Conservation (phyloP, 2,888 invertebrate genomes). For the Lasioglossum zephyrum region DNA sequence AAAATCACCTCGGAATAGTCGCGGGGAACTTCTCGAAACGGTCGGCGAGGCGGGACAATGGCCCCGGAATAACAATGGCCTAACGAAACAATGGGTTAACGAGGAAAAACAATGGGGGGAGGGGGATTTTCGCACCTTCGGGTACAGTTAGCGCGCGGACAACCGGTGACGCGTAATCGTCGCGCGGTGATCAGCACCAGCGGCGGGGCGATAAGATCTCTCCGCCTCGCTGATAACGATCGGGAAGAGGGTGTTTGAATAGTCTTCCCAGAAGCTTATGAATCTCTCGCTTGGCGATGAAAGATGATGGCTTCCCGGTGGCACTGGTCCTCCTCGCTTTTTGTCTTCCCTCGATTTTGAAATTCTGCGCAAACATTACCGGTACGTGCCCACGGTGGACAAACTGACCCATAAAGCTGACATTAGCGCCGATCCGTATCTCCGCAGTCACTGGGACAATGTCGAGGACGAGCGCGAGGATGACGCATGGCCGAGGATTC, state of each 20-base stretch:
- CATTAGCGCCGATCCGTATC: slow-evolving; percentile 77
- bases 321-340: background rate
- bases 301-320: background rate
- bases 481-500: background rate
- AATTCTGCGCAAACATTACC: slow-evolving; percentile 64
- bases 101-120: background rate
- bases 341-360: slow-evolving; percentile 11
- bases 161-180: slow-evolving; percentile 33
- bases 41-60: background rate
- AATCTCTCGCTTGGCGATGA: background rate
- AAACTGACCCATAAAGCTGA: slow-evolving; percentile 69
- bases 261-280: slow-evolving; percentile 18
- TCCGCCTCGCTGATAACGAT: slow-evolving; percentile 44
- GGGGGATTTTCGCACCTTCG: slow-evolving; percentile 27
- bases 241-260: slow-evolving; percentile 39
- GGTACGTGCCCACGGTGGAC: slow-evolving; percentile 68
- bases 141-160: slow-evolving; percentile 23
- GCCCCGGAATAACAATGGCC: background rate
- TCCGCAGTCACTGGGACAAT: slow-evolving; percentile 23
- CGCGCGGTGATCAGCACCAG: slow-evolving; percentile 39
- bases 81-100: background rate
- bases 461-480: background rate
- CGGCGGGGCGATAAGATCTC: slow-evolving; percentile 39
- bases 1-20: background rate
- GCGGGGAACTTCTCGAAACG: background rate